Evolutionary conservation across 1,140 invertebrate species (phyloP).

Genomic region (Andrena cerasifolii): DNA sequence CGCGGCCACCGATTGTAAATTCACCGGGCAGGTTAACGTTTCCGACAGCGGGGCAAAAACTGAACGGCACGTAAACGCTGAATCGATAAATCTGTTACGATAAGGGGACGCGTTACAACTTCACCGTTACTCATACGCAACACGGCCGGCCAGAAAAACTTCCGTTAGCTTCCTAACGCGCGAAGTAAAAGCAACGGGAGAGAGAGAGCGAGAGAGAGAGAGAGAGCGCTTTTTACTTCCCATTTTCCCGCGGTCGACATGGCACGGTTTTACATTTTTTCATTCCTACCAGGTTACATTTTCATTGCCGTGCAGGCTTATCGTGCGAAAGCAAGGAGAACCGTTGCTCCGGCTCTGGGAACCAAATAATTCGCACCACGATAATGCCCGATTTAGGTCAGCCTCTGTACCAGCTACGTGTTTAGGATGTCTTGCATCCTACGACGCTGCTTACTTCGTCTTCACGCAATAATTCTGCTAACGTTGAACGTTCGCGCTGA

Average conservation of each 20-base stretch:
- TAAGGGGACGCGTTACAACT: constrained; percentile 47
- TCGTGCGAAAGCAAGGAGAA: constrained; percentile 35
- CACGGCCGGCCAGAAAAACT: constrained; percentile 26
- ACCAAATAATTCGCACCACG: background rate
- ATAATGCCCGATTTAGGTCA: no score
- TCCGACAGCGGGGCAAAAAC: constrained; percentile 22
- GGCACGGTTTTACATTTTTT: constrained; percentile 11
- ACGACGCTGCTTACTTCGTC: no score
- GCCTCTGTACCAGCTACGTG: no score
- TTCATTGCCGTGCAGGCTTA: background rate
- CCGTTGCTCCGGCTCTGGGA: constrained; percentile 19
- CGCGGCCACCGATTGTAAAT: constrained; percentile 14
- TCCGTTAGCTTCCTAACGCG: constrained; percentile 46
- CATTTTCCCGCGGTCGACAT: constrained; percentile 47
- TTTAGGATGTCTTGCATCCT: background rate
- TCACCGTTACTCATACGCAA: constrained; percentile 47
- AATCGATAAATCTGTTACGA: constrained; percentile 55
- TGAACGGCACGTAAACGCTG: constrained; percentile 37
- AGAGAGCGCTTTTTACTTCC: constrained; percentile 32
- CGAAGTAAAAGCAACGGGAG: constrained; percentile 24
- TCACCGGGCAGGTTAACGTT: constrained; percentile 20
- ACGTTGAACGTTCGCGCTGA: no score
- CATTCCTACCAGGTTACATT: constrained; percentile 2
- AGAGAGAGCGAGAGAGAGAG: background rate
- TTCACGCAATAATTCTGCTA: no score